Evolutionary conservation across 1,140 invertebrate species (phyloP).

Genomic region (Papilio glaucus): DNA sequence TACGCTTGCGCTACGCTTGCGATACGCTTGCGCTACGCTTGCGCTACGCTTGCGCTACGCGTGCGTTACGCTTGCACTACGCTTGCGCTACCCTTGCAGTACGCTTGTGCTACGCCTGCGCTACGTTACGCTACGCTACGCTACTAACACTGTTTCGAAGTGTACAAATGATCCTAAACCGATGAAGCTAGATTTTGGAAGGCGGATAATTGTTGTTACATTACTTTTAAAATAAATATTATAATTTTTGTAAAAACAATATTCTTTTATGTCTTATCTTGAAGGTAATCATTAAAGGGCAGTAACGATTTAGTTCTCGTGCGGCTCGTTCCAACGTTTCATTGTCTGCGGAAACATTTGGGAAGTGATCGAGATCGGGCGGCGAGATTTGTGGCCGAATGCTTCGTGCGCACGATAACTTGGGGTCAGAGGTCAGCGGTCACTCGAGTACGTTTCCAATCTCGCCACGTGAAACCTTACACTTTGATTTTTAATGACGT

Average conservation of each 20-base stretch:
- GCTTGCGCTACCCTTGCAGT: too few relatives aligned
- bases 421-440: constrained; percentile 9
- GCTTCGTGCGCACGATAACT: constrained; percentile 1
- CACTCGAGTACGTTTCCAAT: background rate
- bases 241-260: background rate
- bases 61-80: too few relatives aligned
- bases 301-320: constrained; percentile 26
- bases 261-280: background rate
- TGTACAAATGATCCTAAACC: too few relatives aligned
- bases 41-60: too few relatives aligned
- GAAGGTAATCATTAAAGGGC: constrained; percentile 12
- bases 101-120: too few relatives aligned
- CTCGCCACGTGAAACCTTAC: background rate
- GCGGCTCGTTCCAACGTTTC: background rate
- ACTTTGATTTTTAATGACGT: background rate
- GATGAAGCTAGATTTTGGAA: too few relatives aligned
- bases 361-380: constrained; percentile 22
- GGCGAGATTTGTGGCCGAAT: constrained; percentile 19
- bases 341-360: constrained; percentile 35
- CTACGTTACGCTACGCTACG: too few relatives aligned
- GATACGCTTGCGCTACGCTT: too few relatives aligned
- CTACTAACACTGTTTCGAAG: too few relatives aligned
- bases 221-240: too few relatives aligned
- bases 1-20: too few relatives aligned
- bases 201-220: too few relatives aligned